These are phyloP conservation scores for Parnassius apollo DNA, from an alignment of 2,888 invertebrate species.

Conservation along the genomic window DNA sequence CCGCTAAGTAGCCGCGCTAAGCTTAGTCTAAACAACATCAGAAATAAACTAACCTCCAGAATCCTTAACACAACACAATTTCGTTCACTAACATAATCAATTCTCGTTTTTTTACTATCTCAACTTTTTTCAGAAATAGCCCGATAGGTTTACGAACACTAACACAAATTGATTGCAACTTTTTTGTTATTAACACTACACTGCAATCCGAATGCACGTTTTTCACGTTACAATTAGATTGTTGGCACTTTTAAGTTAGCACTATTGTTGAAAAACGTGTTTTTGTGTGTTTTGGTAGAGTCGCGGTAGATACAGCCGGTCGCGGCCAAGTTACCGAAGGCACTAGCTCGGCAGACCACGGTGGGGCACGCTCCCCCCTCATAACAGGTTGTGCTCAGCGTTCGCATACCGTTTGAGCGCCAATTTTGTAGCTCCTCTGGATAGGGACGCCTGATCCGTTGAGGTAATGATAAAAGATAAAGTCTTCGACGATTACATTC, in stretches of 20 bases:
- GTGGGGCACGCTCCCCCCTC: constrained; percentile 45
- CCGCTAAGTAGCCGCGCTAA: constrained; percentile 23
- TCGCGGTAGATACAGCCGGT: constrained; percentile 48
- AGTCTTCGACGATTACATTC: constrained; percentile 29
- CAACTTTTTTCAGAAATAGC: constrained; percentile 12
- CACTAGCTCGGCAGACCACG: constrained; percentile 41
- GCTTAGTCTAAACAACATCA: constrained; percentile 20
- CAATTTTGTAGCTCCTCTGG: constrained; percentile 67
- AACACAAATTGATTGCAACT: constrained; percentile 37
- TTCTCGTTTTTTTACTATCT: constrained; percentile 47
- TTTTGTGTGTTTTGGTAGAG: constrained; percentile 40
- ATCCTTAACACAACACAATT: constrained; percentile 61
- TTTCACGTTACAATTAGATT: constrained; percentile 28
- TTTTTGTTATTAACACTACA: constrained; percentile 49
- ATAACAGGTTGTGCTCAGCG: constrained; percentile 75
- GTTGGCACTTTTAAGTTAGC: constrained; percentile 29
- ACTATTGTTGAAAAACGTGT: constrained; percentile 45
- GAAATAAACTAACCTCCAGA: constrained; percentile 65
- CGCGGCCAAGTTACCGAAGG: constrained; percentile 47
- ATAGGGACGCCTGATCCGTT: constrained; percentile 60
- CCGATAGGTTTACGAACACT: constrained; percentile 29
- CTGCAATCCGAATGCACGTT: constrained; percentile 69
- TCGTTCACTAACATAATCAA: constrained; percentile 60
- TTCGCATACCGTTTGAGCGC: constrained; percentile 61
- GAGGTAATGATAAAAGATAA: constrained; percentile 59